These are phyloP conservation scores for Falcunculus frontatus DNA, from an alignment of 2,113 vertebrate species.

Conservation along the genomic window DNA sequence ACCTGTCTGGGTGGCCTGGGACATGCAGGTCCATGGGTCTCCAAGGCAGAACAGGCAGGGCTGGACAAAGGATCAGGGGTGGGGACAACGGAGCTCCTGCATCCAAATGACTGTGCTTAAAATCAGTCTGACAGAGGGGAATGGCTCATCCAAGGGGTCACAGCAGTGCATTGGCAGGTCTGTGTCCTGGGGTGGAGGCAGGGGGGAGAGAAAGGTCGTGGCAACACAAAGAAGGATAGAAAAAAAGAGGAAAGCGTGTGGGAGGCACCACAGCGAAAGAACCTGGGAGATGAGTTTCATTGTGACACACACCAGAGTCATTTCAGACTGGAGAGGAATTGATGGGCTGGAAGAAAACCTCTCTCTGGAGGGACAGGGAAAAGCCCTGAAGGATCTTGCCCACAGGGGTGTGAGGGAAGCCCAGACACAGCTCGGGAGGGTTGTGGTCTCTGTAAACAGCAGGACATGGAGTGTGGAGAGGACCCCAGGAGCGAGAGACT, in stretches of 20 bases:
- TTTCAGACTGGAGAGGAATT: background rate
- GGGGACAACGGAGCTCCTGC: background rate
- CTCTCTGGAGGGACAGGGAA: background rate
- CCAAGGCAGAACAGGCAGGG: background rate
- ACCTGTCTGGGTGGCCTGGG: background rate
- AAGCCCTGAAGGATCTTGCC: background rate
- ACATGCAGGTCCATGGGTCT: background rate
- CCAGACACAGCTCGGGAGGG: background rate
- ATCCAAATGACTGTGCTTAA: background rate
- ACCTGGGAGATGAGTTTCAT: background rate
- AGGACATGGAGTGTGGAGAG: background rate
- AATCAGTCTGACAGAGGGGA: background rate
- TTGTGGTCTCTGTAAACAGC: background rate
- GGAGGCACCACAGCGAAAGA: background rate
- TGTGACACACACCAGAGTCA: background rate
- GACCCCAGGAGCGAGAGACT: rapidly evolving
- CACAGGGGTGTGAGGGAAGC: background rate
- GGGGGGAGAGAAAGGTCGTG: background rate
- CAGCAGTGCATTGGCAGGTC: rapidly evolving
- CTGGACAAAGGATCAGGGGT: background rate
- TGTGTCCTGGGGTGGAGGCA: background rate
- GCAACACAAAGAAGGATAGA: background rate
- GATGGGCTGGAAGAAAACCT: background rate
- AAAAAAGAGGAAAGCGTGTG: background rate
- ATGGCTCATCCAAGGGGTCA: background rate